phyloP scores from a whole-genome alignment of 2,113 vertebrate genomes.

The Calcarius ornatus region DNA sequence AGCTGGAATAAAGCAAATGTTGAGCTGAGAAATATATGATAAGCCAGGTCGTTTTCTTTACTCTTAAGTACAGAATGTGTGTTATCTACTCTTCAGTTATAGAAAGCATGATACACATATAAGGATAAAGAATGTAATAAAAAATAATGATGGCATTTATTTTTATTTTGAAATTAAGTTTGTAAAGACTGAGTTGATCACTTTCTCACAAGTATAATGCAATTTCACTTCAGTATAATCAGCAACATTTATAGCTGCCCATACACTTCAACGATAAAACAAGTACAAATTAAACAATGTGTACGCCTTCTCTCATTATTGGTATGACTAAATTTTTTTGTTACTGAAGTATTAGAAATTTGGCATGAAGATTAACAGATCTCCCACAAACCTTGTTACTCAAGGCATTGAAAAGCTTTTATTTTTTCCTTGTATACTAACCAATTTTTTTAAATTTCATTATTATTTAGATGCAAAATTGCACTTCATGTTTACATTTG shows the following conservation, averaged over 20 bases:
- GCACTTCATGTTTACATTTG: not conserved
- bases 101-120: not conserved
- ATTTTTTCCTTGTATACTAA: not conserved
- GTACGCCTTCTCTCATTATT: not conserved
- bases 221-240: not conserved
- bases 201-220: not conserved
- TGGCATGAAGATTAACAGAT: not conserved
- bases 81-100: not conserved
- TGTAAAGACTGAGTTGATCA: not conserved
- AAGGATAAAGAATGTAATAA: not conserved
- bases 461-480: not conserved
- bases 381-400: not conserved
- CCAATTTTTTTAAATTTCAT: not conserved
- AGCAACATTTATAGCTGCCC: not conserved
- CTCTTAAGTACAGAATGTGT: not conserved
- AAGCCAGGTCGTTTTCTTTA: not conserved
- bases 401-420: not conserved
- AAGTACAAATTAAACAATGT: not conserved
- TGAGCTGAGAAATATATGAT: not conserved
- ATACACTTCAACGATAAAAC: not conserved
- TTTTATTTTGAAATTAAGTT: not conserved
- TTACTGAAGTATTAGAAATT: not conserved
- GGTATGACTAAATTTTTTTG: not conserved
- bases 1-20: not conserved
- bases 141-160: not conserved